These are phyloP conservation scores for Eristalis arbustorum DNA, from an alignment of 2,888 invertebrate species.

Conservation along the genomic window DNA sequence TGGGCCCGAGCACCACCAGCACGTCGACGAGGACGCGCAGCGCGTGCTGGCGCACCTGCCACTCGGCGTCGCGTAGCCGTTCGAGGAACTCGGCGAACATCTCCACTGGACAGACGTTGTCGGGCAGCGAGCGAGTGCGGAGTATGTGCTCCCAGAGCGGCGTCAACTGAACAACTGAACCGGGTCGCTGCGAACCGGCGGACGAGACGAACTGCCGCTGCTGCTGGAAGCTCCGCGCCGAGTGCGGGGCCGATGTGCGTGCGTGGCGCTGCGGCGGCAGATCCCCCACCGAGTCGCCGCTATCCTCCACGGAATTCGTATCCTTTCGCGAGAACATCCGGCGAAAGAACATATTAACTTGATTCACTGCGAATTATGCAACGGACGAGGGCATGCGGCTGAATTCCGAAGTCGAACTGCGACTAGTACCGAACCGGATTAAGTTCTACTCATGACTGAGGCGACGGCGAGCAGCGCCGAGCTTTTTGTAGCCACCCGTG, in stretches of 20 bases:
- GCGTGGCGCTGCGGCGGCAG: constrained; percentile 40
- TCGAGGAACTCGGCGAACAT: constrained; percentile 87
- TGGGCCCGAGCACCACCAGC: constrained; percentile 86
- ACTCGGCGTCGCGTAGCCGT: constrained; percentile 88
- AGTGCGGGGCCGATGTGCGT: constrained; percentile 39
- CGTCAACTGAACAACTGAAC: constrained; percentile 82
- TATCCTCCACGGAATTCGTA: constrained; percentile 55
- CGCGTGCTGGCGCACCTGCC: constrained; percentile 92
- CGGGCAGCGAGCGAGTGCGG: constrained; percentile 87
- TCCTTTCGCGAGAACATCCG: constrained; percentile 77
- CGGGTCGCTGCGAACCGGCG: constrained; percentile 62
- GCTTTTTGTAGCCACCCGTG: constrained; percentile 67
- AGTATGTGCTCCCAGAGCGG: constrained; percentile 91
- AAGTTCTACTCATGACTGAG: constrained; percentile 70
- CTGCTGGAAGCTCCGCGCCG: constrained; percentile 33
- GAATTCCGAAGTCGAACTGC: constrained; percentile 16
- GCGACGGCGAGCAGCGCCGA: constrained; percentile 35
- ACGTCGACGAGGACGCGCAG: constrained; percentile 89
- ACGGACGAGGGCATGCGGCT: constrained; percentile 23
- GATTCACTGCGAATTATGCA: constrained; percentile 49
- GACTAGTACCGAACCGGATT: constrained; percentile 54
- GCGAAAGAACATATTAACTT: constrained; percentile 76
- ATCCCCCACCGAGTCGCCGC: neutral
- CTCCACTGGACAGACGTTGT: constrained; percentile 84
- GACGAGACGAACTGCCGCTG: constrained; percentile 47